phyloP scores from a whole-genome alignment of 2,888 invertebrate genomes.

The Myopa testacea region DNA sequence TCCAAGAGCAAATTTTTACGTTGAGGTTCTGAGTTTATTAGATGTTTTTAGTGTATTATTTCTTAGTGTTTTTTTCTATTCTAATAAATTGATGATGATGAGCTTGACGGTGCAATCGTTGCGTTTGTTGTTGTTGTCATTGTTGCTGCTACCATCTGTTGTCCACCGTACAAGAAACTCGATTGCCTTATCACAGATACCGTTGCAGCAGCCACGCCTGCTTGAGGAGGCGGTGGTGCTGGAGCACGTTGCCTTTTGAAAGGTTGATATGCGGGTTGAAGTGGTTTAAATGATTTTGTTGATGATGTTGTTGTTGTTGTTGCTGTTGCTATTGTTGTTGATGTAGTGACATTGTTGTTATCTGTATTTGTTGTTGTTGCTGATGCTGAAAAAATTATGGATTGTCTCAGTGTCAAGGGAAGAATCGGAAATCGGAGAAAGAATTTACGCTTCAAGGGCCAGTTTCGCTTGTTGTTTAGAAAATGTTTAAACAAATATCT shows the following conservation, averaged over 20 bases:
- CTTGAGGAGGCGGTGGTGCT: slow-evolving; percentile 63
- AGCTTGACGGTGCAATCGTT: slow-evolving; percentile 15
- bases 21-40: too few species aligned
- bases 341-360: slow-evolving; percentile 48
- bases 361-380: slow-evolving; percentile 44
- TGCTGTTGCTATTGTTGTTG: slow-evolving; percentile 45
- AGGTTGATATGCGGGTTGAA: slow-evolving; percentile 59
- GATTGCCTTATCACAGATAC: slow-evolving; percentile 64
- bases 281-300: slow-evolving; percentile 44
- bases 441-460: too few species aligned
- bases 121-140: slow-evolving; percentile 32
- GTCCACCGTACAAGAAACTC: slow-evolving; percentile 62
- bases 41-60: too few species aligned
- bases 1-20: too few species aligned
- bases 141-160: slow-evolving; percentile 34
- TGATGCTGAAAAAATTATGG: slow-evolving; percentile 37
- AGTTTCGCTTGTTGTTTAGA: too few species aligned
- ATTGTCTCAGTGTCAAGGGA: background rate
- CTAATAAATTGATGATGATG: slow-evolving; percentile 36
- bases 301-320: slow-evolving; percentile 51
- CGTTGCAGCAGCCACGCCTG: slow-evolving; percentile 63
- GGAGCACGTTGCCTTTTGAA: slow-evolving; percentile 62
- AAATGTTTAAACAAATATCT: too few species aligned
- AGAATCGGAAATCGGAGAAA: background rate
- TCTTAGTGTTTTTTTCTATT: background rate